Percentiles rank a stretch among this genome's conserved stretches.
These are phyloP conservation scores for Lobophora halterata DNA, from an alignment of 2,888 invertebrate species.

Conservation along the genomic window DNA sequence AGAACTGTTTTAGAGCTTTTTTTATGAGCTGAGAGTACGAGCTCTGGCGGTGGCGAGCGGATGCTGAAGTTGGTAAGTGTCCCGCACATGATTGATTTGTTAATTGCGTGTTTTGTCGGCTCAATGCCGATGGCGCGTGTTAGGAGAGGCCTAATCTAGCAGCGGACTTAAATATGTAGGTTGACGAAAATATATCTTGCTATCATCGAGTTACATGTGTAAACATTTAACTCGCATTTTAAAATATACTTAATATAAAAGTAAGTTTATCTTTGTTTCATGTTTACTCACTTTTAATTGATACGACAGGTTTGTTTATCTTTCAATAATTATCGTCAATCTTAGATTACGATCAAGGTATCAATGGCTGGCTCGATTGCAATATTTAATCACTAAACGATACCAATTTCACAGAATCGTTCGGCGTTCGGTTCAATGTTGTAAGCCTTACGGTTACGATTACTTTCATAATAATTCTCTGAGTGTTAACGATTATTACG, in stretches of 20 bases:
- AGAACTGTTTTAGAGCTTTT: constrained; percentile 62
- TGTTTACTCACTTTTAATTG: constrained; percentile 24
- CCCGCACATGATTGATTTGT: constrained; percentile 39
- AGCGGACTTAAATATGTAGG: too few species aligned
- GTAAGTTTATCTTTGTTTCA: constrained; percentile 4
- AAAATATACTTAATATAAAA: too few species aligned
- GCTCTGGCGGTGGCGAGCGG: constrained; percentile 48
- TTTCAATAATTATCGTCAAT: constrained; percentile 21
- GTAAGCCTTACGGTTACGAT: constrained; percentile 19
- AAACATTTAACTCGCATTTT: too few species aligned
- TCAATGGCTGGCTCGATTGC: constrained; percentile 13
- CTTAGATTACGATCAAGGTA: constrained; percentile 19
- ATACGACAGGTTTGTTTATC: constrained; percentile 20
- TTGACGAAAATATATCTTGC: too few species aligned
- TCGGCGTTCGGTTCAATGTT: constrained; percentile 10
- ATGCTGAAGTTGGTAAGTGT: constrained; percentile 76
- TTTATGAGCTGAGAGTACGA: constrained; percentile 49
- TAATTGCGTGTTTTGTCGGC: constrained; percentile 7
- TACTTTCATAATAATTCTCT: constrained; percentile 24
- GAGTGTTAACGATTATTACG: constrained; percentile 26
- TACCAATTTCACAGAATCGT: neutral
- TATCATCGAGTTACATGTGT: too few species aligned
- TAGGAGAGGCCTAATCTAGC: too few species aligned
- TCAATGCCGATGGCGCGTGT: too few species aligned
- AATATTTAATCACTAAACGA: neutral